Evolutionary conservation across 2,797 vertebrate species (phyloP).

Genomic region (Ataeniobius toweri): DNA sequence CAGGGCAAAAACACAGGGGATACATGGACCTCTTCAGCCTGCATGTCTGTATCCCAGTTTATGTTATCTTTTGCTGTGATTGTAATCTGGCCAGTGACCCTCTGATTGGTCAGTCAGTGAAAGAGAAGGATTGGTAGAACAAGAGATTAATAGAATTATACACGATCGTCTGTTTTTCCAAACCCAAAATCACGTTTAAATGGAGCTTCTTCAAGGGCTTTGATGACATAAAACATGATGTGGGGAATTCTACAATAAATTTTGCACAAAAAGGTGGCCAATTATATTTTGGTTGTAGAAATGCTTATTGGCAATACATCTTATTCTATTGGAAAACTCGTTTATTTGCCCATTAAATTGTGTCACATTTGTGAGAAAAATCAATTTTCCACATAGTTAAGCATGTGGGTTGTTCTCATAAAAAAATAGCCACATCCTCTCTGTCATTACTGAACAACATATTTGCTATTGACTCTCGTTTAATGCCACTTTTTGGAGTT

Average conservation of each 20-base stretch:
- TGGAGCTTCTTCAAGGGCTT: not conserved
- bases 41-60: slow-evolving; percentile 4
- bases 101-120: slow-evolving; percentile 15
- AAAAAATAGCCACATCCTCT: not conserved
- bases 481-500: not conserved
- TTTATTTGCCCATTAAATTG: not conserved
- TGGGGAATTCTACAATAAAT: not conserved
- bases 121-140: slow-evolving; percentile 22
- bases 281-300: not conserved
- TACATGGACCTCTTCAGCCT: not conserved
- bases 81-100: slow-evolving; percentile 26
- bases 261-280: not conserved
- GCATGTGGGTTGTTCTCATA: no score
- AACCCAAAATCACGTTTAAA: slow-evolving; percentile 8
- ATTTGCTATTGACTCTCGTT: not conserved
- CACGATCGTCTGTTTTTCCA: slow-evolving; percentile 21
- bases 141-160: slow-evolving; percentile 37
- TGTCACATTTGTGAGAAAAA: not conserved
- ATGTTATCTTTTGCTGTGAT: slow-evolving; percentile 2
- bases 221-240: not conserved
- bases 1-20: not conserved
- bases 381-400: not conserved
- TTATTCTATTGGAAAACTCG: not conserved
- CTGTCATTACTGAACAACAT: not conserved
- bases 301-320: not conserved